phyloP scores from a whole-genome alignment of 1,140 invertebrate species.

The Tetranychus urticae region DNA sequence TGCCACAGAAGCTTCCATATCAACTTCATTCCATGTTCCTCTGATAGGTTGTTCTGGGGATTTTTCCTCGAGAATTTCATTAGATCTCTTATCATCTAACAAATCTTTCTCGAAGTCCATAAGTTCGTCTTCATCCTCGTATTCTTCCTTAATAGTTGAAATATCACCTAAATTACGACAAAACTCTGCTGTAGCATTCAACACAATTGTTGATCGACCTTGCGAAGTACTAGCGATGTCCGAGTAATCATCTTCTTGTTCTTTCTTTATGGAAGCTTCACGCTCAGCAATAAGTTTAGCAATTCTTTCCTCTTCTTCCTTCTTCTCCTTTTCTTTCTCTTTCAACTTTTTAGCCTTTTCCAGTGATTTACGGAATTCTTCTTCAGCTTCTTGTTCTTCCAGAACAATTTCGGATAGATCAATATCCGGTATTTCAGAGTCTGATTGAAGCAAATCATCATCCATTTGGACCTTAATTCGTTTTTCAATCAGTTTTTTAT shows the following conservation, averaged over 20 bases:
- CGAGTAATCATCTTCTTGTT: constrained; percentile 11
- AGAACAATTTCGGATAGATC: constrained; percentile 32
- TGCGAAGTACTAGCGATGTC: not conserved
- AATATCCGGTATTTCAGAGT: constrained; percentile 19
- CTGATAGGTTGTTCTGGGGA: constrained; percentile 20
- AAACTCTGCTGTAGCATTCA: constrained; percentile 90
- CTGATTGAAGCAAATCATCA: constrained; percentile 5
- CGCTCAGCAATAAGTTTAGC: not conserved
- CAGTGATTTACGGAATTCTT: constrained; percentile 44
- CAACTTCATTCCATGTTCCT: constrained; percentile 45
- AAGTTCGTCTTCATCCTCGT: constrained; percentile 2
- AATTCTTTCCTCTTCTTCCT: not conserved
- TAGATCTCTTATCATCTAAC: constrained; percentile 24
- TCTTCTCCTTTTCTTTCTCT: constrained; percentile 21
- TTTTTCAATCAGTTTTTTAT: constrained; percentile 17
- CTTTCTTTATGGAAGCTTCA: constrained; percentile 1
- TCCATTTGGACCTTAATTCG: not conserved
- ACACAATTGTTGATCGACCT: constrained; percentile 31
- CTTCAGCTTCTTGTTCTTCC: constrained; percentile 48
- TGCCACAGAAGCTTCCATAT: constrained; percentile 24
- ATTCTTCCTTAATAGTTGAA: constrained; percentile 38
- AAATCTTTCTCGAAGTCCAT: constrained; percentile 33
- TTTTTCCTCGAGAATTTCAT: constrained; percentile 19
- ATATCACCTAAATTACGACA: constrained; percentile 85
- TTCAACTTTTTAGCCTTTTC: constrained; percentile 47